Base-by-base conservation (phyloP, 1,140 invertebrate genomes). In the Ceratina japonica region DNA sequence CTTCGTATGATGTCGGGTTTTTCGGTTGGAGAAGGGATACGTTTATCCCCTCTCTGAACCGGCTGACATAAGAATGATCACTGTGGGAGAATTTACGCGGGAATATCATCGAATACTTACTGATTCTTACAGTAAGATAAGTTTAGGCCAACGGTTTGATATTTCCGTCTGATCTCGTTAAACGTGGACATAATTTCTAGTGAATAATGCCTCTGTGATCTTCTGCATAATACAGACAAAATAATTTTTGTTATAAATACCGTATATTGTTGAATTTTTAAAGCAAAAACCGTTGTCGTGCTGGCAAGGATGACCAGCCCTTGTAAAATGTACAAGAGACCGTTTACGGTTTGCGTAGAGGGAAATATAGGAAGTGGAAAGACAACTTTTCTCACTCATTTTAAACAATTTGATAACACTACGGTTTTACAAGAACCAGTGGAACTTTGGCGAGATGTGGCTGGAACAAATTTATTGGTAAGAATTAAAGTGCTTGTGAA, bases 291-390 rank as follows among this genome's bases (percentile, higher is more conserved):
- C 61, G 10, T 24, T 22, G 16, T 59, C 12, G 1, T 44, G 18
- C 58, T 80, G 12, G 68, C 54, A 54, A 86, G 80, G 62, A 86
- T 86, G 81, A 51, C 58, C 37, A 64, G 56, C 1, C 24, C 62
- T 59, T 31, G 20, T 8, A 88, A 87, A 54, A 18, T 74, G 13
- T 77, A 63, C 0, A 84, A 76, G 8, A 82, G 85, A 22, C 94
- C 95, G 16, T 95, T 96, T 86, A 96, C 96, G 10, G 95, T 98
- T 12, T 95, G 97, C n/a, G 95, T 98, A 16, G 97, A 98, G 91
- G 98, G 98, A 37, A 98, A 98, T 90, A 98, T 98, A 87, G 97
- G 97, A 49, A 97, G 97, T 90, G 98, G 97, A 5, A 98, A 98
- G 93, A 98, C 97, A 13, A 97, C 97, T 20, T 96, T 98, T 87